A percentile compares a stretch with the other conserved stretches of the same genome.
phyloP scores from a whole-genome alignment of 2,113 vertebrate genomes.

The Procavia capensis region DNA sequence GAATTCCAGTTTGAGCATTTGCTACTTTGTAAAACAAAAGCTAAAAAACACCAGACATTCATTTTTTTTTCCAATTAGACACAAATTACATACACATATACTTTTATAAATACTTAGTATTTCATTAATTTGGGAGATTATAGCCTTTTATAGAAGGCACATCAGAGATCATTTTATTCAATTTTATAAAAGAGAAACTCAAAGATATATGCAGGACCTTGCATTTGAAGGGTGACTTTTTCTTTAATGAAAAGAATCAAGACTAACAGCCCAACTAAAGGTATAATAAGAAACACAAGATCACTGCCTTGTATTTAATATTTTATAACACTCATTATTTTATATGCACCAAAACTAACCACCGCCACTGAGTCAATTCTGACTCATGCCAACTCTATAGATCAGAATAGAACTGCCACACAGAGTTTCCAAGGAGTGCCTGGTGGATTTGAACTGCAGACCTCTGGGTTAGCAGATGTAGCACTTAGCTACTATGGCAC shows the following conservation, averaged over 20 bases:
- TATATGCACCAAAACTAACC: too few relatives aligned
- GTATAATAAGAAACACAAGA: background rate
- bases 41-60: background rate
- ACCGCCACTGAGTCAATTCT: too few relatives aligned
- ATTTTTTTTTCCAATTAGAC: background rate
- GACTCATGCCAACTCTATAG: too few relatives aligned
- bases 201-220: background rate
- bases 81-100: background rate
- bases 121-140: background rate
- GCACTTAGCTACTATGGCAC: too few relatives aligned
- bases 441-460: too few relatives aligned
- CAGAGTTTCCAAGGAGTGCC: too few relatives aligned
- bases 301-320: background rate
- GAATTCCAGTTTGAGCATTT: background rate
- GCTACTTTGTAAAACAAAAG: slow-evolving; percentile 17
- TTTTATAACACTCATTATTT: background rate
- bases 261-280: background rate
- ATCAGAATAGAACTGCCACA: too few relatives aligned
- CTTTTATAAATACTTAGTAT: slow-evolving; percentile 16
- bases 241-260: background rate
- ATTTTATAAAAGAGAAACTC: slow-evolving; percentile 12
- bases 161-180: background rate
- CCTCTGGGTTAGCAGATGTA: too few relatives aligned
- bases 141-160: background rate
- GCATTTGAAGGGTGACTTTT: background rate